Conservation (phyloP, 2,888 invertebrate species). For the Trichopria drosophilae region DNA sequence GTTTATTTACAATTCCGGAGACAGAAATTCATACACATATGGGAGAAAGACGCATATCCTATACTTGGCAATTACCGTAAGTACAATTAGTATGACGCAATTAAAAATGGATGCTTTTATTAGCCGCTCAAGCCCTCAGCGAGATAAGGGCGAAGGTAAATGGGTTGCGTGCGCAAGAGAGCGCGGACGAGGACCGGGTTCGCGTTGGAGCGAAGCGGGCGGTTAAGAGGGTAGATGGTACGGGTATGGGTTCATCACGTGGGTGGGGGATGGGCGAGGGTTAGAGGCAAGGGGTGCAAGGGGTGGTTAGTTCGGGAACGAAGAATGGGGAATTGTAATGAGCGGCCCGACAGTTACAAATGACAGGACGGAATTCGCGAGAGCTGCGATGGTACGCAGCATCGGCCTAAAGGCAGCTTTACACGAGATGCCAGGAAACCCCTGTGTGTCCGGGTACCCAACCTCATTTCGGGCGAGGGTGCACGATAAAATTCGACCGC, state of each 20-base stretch:
- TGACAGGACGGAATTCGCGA: constrained; percentile 60
- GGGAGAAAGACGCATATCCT: too few relatives aligned
- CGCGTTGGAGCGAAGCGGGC: constrained; percentile 9
- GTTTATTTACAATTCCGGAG: too few relatives aligned
- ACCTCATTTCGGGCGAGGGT: too few relatives aligned
- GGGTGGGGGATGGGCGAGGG: constrained; percentile 34
- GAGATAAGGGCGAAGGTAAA: constrained; percentile 12
- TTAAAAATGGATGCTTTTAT: too few relatives aligned
- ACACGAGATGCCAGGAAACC: constrained; percentile 42
- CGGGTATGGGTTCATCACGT: constrained; percentile 23
- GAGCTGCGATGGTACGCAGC: constrained; percentile 53
- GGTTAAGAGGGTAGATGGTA: constrained; percentile 28
- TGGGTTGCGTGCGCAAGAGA: constrained; percentile 31
- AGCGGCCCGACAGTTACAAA: constrained; percentile 59
- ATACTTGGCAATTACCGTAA: too few relatives aligned
- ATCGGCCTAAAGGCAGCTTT: constrained; percentile 41
- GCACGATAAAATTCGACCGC: too few relatives aligned
- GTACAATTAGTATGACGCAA: too few relatives aligned
- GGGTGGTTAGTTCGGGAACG: constrained; percentile 43
- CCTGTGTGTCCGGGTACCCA: too few relatives aligned
- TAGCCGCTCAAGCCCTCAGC: too few relatives aligned
- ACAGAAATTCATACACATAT: too few relatives aligned
- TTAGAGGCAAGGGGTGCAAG: constrained; percentile 35
- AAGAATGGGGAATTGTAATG: constrained; percentile 60
- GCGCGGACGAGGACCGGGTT: constrained; percentile 25